Percentiles rank a stretch among this genome's conserved stretches.
These are phyloP conservation scores for Helicoverpa zea DNA, from an alignment of 1,140 invertebrate species.

Conservation along the genomic window DNA sequence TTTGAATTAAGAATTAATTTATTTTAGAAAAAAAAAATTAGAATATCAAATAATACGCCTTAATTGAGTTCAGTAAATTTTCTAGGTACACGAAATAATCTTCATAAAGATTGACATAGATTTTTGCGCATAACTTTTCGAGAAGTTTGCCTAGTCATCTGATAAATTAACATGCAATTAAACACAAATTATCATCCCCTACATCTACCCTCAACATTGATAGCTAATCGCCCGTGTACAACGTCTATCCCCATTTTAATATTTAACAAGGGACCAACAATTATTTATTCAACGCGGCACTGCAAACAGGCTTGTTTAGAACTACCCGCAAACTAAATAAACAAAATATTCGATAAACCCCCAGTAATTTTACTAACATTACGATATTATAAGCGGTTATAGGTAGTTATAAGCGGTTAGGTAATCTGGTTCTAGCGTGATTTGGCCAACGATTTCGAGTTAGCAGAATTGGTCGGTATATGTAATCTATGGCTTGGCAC, in stretches of 20 bases:
- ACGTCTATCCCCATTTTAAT: conserved; percentile 69
- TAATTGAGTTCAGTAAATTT: too few species aligned
- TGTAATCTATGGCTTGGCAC: not conserved
- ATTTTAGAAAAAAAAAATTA: too few species aligned
- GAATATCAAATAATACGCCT: too few species aligned
- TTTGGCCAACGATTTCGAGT: conserved; percentile 3
- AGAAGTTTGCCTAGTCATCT: not conserved
- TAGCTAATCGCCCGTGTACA: conserved; percentile 57
- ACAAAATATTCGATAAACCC: conserved; percentile 77
- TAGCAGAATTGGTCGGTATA: not conserved
- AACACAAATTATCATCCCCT: conserved; percentile 7
- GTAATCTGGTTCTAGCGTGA: conserved; percentile 32
- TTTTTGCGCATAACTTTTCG: too few species aligned
- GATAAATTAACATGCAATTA: conserved; percentile 1
- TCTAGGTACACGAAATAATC: too few species aligned
- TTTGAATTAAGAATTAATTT: too few species aligned
- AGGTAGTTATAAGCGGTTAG: conserved; percentile 50
- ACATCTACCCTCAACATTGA: conserved; percentile 15
- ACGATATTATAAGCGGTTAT: conserved; percentile 55
- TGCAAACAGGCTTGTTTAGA: conserved; percentile 73
- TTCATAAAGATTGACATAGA: too few species aligned
- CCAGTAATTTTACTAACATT: conserved; percentile 67
- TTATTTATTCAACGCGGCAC: conserved; percentile 80
- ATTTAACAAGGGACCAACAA: conserved; percentile 76
- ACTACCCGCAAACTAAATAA: conserved; percentile 73